Conservation (phyloP, 1,140 invertebrate species). For the Drosophila bipectinata region DNA sequence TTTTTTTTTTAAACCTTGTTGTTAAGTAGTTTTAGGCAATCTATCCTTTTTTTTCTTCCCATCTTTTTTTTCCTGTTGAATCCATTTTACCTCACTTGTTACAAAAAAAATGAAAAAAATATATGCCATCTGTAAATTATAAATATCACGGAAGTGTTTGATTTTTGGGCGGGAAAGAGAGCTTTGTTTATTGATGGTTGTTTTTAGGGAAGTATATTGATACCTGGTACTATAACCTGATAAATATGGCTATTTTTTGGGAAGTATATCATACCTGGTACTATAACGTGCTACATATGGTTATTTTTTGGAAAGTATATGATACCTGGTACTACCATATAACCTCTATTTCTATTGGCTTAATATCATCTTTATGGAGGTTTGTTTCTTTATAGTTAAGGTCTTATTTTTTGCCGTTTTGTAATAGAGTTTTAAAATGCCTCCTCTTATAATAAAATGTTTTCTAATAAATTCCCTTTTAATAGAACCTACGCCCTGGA, state of each 20-base stretch:
- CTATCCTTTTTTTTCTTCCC: slow-evolving; percentile 50
- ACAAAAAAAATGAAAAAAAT: slow-evolving; percentile 25
- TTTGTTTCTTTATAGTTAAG: no score
- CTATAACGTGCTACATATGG: neutral
- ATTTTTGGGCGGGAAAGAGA: neutral
- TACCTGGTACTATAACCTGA: neutral
- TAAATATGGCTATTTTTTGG: no score
- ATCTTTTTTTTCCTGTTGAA: slow-evolving; percentile 68
- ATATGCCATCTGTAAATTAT: slow-evolving; percentile 45
- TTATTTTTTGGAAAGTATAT: no score
- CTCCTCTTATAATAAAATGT: no score
- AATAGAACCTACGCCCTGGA: no score
- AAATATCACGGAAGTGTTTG: neutral
- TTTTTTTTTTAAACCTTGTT: slow-evolving; percentile 29
- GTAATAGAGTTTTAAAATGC: no score
- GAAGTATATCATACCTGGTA: neutral
- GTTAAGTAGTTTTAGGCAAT: slow-evolving; percentile 73
- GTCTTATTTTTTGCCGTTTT: no score
- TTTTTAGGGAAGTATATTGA: neutral
- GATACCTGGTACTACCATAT: neutral
- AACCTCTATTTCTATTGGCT: no score
- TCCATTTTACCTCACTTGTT: slow-evolving; percentile 29
- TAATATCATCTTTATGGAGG: no score
- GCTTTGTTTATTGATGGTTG: no score
- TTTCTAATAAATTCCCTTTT: no score